Percentiles rank a stretch among this genome's conserved stretches.
Evolutionary conservation across 1,140 invertebrate species (phyloP).

Genomic region (Psix sp.): DNA sequence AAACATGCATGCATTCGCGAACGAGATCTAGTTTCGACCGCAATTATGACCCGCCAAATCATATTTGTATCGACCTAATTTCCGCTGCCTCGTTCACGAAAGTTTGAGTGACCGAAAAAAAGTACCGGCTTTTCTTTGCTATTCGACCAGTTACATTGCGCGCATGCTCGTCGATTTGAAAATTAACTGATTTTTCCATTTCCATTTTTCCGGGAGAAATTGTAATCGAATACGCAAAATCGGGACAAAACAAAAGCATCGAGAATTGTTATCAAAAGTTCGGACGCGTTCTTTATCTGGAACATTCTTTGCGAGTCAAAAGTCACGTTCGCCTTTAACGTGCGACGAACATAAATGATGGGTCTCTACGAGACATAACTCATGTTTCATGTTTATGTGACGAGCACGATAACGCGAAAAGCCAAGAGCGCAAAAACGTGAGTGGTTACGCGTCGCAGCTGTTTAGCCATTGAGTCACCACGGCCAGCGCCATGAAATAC

Average conservation of each 20-base stretch:
- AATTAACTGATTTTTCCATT: no score
- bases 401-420: conserved; percentile 18
- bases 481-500: no score
- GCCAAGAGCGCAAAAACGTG: conserved; percentile 25
- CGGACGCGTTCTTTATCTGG: conserved; percentile 48
- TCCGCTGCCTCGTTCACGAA: no score
- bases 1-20: conserved; percentile 61
- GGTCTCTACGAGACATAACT: conserved; percentile 18
- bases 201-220: no score
- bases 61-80: no score
- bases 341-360: conserved; percentile 36
- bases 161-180: no score
- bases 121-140: no score
- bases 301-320: conserved; percentile 41
- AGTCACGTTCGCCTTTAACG: conserved; percentile 65
- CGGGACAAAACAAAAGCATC: no score
- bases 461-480: no score
- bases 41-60: conserved; percentile 34
- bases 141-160: no score
- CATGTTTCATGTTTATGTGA: conserved; percentile 28
- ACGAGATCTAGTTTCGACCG: conserved; percentile 61
- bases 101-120: no score
- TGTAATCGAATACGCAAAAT: no score
- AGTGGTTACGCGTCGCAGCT: not conserved
- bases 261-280: conserved; percentile 13